These are phyloP conservation scores for Tragelaphus oryx DNA, from an alignment of 2,797 vertebrate genomes.

Conservation along the genomic window DNA sequence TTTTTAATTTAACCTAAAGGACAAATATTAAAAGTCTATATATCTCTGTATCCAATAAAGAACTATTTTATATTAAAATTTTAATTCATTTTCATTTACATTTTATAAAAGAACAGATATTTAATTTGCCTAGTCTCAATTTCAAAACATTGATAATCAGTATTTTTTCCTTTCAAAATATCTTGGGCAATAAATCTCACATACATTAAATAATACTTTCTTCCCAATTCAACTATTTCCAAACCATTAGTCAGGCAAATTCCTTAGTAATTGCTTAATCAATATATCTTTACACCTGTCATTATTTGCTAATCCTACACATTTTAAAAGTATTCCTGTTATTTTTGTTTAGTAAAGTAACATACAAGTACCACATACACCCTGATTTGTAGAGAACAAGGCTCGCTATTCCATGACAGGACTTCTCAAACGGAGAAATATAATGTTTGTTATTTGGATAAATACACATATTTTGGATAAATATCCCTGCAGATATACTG, in stretches of 20 bases:
- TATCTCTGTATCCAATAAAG: slow-evolving; percentile 7
- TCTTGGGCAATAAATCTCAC: slow-evolving; percentile 12
- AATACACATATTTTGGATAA: slow-evolving; percentile 1
- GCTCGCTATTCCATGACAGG: not conserved
- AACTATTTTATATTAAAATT: not conserved
- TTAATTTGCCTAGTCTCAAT: slow-evolving; percentile 25
- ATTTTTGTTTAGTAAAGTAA: slow-evolving; percentile 2
- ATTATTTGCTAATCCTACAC: slow-evolving; percentile 22
- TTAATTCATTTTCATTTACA: slow-evolving; percentile 28
- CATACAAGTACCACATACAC: not conserved
- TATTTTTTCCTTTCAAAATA: slow-evolving; percentile 35
- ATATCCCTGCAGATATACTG: slow-evolving; percentile 22
- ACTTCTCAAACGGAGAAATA: slow-evolving; percentile 14
- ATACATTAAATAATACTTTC: slow-evolving; percentile 26
- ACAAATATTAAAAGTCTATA: slow-evolving; percentile 15
- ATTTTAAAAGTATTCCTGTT: slow-evolving; percentile 13
- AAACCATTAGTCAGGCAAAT: slow-evolving; percentile 28
- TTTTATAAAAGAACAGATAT: slow-evolving; percentile 17
- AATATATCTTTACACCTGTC: not conserved
- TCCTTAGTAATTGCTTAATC: slow-evolving; percentile 13
- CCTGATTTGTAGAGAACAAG: not conserved
- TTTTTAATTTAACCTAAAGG: slow-evolving; percentile 25
- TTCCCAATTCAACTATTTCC: not conserved
- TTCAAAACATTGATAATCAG: slow-evolving; percentile 27
- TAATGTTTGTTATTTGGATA: not conserved